Base-by-base conservation (phyloP, 2,888 invertebrate species). In the Athrips mouffetella region DNA sequence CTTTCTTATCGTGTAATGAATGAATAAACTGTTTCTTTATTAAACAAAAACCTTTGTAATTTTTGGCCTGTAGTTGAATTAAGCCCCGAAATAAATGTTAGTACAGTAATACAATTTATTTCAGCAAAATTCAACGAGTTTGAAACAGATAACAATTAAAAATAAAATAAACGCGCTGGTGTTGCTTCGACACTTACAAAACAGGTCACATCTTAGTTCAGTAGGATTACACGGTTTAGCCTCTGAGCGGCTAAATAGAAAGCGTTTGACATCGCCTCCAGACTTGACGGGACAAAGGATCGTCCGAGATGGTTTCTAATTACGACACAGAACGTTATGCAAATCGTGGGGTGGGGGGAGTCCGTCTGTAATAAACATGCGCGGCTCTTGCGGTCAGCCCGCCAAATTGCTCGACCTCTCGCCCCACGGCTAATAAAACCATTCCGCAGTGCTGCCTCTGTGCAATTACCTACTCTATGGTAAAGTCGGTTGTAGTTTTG, bases 331-430 rank as follows among this genome's bases (percentile, higher is more conserved):
- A 76, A 73, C 84, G 87, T 85, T 88, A 87, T 88, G 87, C 86
- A 86, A 87, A 88, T 87, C 80, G 80, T 33, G 45, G 45, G 25
- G 45, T 6, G 10, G 67, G 70, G 65, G 65, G 76, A 74, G 78
- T 76, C 72, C 80, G 83, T 83, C 84, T 87, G 76, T 87, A 87
- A 87, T 87, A 87, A 84, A 87, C 87, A 87, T 76, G 81, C 83
- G 72, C 77, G 75, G 76, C 79, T 75, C 82, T 80, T 83, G 84
- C 77, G 86, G 84, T 80, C 80, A 72, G 70, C 68, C 71, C 75
- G 70, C 81, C 84, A 81, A 86, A 86, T 85, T 86, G 82, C 79
- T 71, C 70, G 37, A 37, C 35, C 70, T 69, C 75, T 72, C 70
- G 61, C 63, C 69, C 67, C 45, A 20, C 16, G 35, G 47, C 39